Base-by-base conservation (phyloP, 2,797 vertebrate species). In the Enteromius argenteus region DNA sequence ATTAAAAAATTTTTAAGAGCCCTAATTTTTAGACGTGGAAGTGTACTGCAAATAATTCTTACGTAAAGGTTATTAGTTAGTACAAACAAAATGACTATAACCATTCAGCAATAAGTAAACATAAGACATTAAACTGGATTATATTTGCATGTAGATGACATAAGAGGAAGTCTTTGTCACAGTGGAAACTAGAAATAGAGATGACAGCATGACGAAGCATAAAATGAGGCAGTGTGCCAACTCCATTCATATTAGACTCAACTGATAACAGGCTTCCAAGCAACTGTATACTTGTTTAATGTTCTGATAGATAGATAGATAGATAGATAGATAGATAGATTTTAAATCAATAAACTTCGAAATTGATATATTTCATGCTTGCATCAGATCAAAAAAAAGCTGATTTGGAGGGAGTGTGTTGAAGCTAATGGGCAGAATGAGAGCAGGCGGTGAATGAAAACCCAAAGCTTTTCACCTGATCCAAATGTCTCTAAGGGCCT, bases 401-500 rank as follows among this genome's bases (percentile, higher is more conserved):
- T 62, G 32, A 79, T 79, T 58, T 49, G 58, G 27, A 37, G 37
- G 15, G 23, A 74, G 27, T 79, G 51, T 35, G 11, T 58, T 79
- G 69, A 83, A 68, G 69, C 58, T 79, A 83, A 83, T 80, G 30
- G 78, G 64, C 35, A 75, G 69, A 68, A 84, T 66, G 67, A 72
- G 23, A 39, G 67, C 53, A 66, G 46, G 42, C 11, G 42, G 53
- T 53, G 68, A 68, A 85, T 58, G 84, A 44, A 44, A 44, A 83
- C 32, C 51, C 56, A 60, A 27, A 69, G 60, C 75, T 79, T 79
- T 86, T 83, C 46, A 79, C 80, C 60, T 62, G 51, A 66, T 80
- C 60, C 69, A 32, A 44, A 79, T 74, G 77, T 86, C 87, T 78
- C 81, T n/a, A 49, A 66, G 79, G 81, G 46, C 44, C 51, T 86